phyloP scores from a whole-genome alignment of 2,113 vertebrate genomes.

The Parus major region DNA sequence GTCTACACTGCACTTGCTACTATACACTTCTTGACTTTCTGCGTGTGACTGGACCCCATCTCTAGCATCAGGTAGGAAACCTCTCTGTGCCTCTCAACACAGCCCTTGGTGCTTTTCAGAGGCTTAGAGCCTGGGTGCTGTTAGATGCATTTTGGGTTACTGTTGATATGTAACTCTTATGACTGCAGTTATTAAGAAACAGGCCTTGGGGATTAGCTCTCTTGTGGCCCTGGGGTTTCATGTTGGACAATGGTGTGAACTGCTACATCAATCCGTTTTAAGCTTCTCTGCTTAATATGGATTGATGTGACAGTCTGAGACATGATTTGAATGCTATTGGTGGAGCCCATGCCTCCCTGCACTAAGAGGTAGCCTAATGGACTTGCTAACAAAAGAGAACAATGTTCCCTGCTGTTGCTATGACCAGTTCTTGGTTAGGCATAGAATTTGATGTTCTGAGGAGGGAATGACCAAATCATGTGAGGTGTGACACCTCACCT shows the following conservation, averaged over 20 bases:
- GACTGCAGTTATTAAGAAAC: background rate
- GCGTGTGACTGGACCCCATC: constrained; percentile 58
- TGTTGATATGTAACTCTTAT: background rate
- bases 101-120: background rate
- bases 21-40: constrained; percentile 51
- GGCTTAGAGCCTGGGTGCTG: background rate
- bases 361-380: background rate
- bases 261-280: background rate
- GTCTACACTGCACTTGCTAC: constrained; percentile 43
- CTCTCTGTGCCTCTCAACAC: background rate
- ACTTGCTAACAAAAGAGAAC: background rate
- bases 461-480: background rate
- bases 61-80: constrained; percentile 78
- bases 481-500: background rate
- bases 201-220: background rate
- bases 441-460: background rate
- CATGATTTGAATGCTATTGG: background rate
- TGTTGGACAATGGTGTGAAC: background rate
- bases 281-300: background rate
- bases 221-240: background rate
- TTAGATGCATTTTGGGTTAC: background rate
- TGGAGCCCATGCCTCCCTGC: background rate
- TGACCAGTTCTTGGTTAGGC: background rate
- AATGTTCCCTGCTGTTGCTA: background rate
- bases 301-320: background rate